Percentiles rank a stretch among this genome's conserved stretches.
These are phyloP conservation scores for Rhizoglyphus robini DNA, from an alignment of 1,140 invertebrate species.

Conservation along the genomic window DNA sequence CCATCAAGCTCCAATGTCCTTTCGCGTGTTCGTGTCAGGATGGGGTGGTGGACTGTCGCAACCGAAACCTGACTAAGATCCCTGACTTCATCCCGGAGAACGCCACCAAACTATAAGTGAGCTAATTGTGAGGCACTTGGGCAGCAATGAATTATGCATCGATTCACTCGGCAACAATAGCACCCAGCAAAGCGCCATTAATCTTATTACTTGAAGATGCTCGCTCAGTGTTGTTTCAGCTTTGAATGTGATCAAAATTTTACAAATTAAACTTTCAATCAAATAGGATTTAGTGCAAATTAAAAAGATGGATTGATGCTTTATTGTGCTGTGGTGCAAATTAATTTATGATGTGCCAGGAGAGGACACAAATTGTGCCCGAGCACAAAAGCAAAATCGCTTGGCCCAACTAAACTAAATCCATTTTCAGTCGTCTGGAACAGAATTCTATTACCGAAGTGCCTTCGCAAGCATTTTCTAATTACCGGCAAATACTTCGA, in stretches of 20 bases:
- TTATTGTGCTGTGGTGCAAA: no score
- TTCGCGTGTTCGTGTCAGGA: slow-evolving; percentile 79
- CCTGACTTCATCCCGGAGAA: slow-evolving; percentile 78
- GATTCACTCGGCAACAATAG: no score
- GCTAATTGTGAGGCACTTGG: not conserved
- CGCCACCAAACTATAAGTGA: slow-evolving; percentile 82
- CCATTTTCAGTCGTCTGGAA: slow-evolving; percentile 68
- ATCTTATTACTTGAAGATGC: not conserved
- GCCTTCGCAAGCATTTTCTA: slow-evolving; percentile 70
- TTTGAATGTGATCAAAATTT: no score
- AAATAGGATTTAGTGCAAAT: no score
- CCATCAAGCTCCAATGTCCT: slow-evolving; percentile 67
- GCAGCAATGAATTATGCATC: no score
- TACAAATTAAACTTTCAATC: no score
- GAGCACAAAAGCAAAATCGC: no score
- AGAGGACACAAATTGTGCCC: no score
- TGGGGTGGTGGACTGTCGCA: slow-evolving; percentile 85
- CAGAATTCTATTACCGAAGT: slow-evolving; percentile 91
- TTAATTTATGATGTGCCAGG: no score
- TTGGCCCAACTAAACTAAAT: no score
- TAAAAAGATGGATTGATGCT: no score
- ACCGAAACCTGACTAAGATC: slow-evolving; percentile 73
- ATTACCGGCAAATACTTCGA: slow-evolving; percentile 69
- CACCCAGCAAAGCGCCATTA: not conserved
- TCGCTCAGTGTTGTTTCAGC: no score